Conservation (phyloP, 2,797 vertebrate species). For the Australoheros facetus region DNA sequence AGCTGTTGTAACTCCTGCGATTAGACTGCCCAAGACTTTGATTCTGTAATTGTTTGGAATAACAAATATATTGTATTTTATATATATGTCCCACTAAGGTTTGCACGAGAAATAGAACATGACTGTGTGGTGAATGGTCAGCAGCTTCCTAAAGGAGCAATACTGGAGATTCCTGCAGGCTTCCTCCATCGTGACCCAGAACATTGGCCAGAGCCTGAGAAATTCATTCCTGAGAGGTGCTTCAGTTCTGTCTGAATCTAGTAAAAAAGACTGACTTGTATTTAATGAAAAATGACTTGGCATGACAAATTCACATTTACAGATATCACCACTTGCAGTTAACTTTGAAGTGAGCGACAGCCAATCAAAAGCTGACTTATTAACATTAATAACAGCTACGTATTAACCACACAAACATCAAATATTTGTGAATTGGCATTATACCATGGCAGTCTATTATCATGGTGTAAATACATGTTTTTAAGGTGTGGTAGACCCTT, state of each 20-base stretch:
- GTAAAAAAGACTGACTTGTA: neutral
- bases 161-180: constrained; percentile 86
- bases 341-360: neutral
- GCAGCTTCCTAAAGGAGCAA: constrained; percentile 83
- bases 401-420: neutral
- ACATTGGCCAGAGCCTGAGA: constrained; percentile 89
- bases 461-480: neutral
- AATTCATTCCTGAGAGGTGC: constrained; percentile 91
- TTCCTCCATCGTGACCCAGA: constrained; percentile 89
- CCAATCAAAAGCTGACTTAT: neutral
- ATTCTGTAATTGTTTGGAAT: neutral
- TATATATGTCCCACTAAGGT: constrained; percentile 70
- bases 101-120: constrained; percentile 82
- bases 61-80: neutral
- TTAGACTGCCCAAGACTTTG: too few species aligned
- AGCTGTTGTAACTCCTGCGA: neutral
- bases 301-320: neutral
- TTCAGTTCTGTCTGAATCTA: neutral
- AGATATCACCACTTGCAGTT: too few species aligned
- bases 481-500: neutral
- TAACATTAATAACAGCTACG: neutral
- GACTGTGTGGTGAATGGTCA: constrained; percentile 88
- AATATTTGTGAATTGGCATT: too few species aligned
- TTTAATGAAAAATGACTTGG: neutral
- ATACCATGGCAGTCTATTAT: neutral